Evolutionary conservation across 2,888 invertebrate species (phyloP).

Genomic region (Ormia ochracea): DNA sequence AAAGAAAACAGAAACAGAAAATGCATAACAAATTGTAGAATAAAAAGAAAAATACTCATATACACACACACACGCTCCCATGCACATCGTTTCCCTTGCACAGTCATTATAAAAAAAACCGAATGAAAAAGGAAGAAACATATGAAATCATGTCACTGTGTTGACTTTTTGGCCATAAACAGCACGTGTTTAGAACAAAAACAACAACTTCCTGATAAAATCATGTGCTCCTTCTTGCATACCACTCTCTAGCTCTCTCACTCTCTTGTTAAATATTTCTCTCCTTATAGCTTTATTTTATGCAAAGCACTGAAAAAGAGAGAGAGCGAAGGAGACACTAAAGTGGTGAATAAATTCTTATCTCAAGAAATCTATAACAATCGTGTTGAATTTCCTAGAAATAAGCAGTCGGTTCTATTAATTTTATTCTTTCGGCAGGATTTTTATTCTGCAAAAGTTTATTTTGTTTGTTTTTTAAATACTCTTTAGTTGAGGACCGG

Average conservation of each 20-base stretch:
- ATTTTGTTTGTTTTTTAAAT: no score
- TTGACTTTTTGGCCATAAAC: slow-evolving; percentile 28
- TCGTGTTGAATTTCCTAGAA: no score
- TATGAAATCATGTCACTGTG: slow-evolving; percentile 36
- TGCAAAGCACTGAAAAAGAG: no score
- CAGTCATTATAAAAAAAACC: background rate
- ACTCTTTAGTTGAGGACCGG: no score
- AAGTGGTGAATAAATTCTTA: slow-evolving; percentile 14
- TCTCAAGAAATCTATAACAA: no score
- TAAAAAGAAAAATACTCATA: background rate
- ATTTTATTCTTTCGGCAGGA: no score
- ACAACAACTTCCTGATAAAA: slow-evolving; percentile 16
- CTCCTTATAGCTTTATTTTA: background rate
- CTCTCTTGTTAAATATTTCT: background rate
- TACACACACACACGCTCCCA: no score
- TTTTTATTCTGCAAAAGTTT: no score
- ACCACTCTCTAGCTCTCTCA: background rate
- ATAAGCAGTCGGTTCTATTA: no score
- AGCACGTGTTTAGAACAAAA: slow-evolving; percentile 55
- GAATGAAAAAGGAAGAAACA: slow-evolving; percentile 21
- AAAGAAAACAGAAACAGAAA: slow-evolving; percentile 4
- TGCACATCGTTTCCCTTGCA: slow-evolving; percentile 1
- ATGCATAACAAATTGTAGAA: slow-evolving; percentile 9
- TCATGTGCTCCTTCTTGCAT: background rate
- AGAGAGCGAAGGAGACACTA: background rate